Conservation (phyloP, 2,888 invertebrate species). For the Coleophora flavipennella region DNA sequence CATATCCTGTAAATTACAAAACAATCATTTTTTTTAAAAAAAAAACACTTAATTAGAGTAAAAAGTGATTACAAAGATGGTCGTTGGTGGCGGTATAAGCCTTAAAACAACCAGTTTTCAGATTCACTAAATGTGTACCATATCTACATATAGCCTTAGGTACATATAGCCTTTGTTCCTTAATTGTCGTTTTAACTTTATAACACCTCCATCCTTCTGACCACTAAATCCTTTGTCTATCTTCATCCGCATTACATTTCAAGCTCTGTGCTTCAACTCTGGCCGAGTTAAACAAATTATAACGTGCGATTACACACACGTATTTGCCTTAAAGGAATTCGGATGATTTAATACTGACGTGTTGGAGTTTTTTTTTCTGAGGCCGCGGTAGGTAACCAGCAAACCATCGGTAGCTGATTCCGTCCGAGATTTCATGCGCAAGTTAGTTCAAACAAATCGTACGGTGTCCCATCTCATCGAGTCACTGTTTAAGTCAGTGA, state of each 20-base stretch:
- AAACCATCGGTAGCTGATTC: constrained; percentile 69
- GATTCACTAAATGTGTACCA: too few species aligned
- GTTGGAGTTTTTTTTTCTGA: constrained; percentile 47
- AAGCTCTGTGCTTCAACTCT: constrained; percentile 25
- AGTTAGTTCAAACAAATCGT: constrained; percentile 71
- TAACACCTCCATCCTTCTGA: background rate
- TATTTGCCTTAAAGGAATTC: constrained; percentile 67
- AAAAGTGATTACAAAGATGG: too few species aligned
- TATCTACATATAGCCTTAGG: too few species aligned
- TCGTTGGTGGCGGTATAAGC: too few species aligned
- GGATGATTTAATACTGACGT: constrained; percentile 49
- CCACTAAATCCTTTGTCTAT: background rate
- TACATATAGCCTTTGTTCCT: too few species aligned
- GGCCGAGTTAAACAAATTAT: constrained; percentile 58
- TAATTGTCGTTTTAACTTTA: too few species aligned
- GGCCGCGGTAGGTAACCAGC: constrained; percentile 68
- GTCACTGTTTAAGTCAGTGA: constrained; percentile 45
- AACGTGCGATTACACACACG: constrained; percentile 65
- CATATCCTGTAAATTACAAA: too few species aligned
- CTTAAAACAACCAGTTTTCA: too few species aligned
- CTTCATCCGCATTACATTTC: constrained; percentile 6
- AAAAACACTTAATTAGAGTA: too few species aligned
- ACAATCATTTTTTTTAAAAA: too few species aligned
- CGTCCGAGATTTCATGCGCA: constrained; percentile 59
- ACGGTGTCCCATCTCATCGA: constrained; percentile 58